Evolutionary conservation across 1,140 invertebrate species (phyloP).

Genomic region (Drosophila parvula): DNA sequence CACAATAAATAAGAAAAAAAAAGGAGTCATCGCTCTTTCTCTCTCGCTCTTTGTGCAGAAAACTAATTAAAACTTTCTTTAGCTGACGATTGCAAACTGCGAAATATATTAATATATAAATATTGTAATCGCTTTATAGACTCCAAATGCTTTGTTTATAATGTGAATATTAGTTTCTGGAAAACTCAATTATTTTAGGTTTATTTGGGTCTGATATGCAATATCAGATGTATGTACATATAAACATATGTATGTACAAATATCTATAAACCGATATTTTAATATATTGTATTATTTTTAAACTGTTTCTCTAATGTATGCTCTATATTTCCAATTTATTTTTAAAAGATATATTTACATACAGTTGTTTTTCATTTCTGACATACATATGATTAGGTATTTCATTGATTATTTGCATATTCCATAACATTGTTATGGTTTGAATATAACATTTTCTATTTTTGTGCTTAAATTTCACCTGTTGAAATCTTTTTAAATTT

Average conservation of each 20-base stretch:
- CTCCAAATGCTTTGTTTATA: too few species aligned
- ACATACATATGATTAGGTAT: too few species aligned
- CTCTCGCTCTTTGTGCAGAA: constrained; percentile 8
- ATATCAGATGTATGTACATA: neutral
- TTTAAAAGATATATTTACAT: neutral
- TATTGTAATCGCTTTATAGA: neutral
- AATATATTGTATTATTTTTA: neutral
- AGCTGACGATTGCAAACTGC: constrained; percentile 62
- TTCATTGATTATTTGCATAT: neutral
- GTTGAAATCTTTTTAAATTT: neutral
- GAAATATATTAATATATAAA: constrained; percentile 17
- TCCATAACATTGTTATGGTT: neutral
- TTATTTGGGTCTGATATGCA: too few species aligned
- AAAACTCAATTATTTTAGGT: neutral
- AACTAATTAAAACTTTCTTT: constrained; percentile 57
- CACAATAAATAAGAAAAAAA: constrained; percentile 4
- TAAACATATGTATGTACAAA: neutral
- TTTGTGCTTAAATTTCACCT: neutral
- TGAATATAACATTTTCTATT: neutral
- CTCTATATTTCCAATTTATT: too few species aligned
- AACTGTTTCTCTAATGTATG: too few species aligned
- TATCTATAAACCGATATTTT: too few species aligned
- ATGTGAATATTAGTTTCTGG: neutral
- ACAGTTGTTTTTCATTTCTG: neutral
- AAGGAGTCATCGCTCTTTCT: neutral